These are phyloP conservation scores for Listrodromus nycthemerus DNA, from an alignment of 2,888 invertebrate genomes.

Conservation along the genomic window DNA sequence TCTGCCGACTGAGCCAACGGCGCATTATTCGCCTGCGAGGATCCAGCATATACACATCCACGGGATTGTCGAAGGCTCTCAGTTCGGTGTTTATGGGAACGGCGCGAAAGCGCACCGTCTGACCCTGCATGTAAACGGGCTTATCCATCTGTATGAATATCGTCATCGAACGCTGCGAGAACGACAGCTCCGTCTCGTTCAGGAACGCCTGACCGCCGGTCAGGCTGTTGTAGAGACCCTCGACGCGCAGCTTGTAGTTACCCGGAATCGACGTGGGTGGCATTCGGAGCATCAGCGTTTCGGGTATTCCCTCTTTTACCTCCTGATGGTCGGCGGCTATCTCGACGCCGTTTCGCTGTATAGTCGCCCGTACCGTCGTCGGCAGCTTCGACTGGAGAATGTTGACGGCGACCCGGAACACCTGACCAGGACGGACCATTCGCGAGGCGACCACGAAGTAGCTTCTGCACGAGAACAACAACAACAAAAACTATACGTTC, in stretches of 20 bases:
- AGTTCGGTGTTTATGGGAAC: conserved; percentile 97
- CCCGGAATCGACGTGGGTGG: conserved; percentile 94
- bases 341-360: conserved; percentile 95
- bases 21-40: conserved; percentile 95
- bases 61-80: conserved; percentile 95
- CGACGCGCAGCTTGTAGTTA: conserved; percentile 93
- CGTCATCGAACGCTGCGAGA: conserved; percentile 96
- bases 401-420: conserved; percentile 94
- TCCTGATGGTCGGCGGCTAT: conserved; percentile 93
- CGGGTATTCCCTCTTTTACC: conserved; percentile 94
- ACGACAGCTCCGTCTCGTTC: conserved; percentile 94
- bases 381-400: conserved; percentile 92
- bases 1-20: conserved; percentile 95
- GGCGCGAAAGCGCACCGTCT: conserved; percentile 95
- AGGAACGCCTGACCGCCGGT: conserved; percentile 95
- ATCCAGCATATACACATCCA: conserved; percentile 96
- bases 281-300: conserved; percentile 95
- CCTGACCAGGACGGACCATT: conserved; percentile 95
- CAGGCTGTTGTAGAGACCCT: conserved; percentile 91
- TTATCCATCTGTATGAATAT: conserved; percentile 98
- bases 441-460: conserved; percentile 97
- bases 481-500: conserved; percentile 68
- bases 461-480: conserved; percentile 87
- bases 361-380: conserved; percentile 94
- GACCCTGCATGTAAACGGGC: conserved; percentile 97